phyloP scores from a whole-genome alignment of 2,888 invertebrate species.

The Aspidapion aeneum region DNA sequence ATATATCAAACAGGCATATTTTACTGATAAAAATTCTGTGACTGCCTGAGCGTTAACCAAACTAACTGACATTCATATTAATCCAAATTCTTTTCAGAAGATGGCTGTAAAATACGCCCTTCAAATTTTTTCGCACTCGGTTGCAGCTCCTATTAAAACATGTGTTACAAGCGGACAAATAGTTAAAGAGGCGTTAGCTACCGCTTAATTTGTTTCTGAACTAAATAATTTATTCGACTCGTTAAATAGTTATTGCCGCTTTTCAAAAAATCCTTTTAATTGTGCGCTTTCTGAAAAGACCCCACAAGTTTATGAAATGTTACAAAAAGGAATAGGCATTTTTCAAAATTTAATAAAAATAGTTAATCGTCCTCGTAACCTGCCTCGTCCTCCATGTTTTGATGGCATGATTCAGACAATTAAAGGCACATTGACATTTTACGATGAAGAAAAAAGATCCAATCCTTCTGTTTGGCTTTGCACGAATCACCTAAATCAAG shows the following conservation, averaged over 20 bases:
- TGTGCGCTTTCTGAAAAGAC: background rate
- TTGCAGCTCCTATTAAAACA: background rate
- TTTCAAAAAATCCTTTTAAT: background rate
- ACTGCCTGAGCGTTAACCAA: constrained; percentile 1
- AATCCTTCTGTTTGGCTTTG: background rate
- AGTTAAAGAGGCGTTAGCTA: background rate
- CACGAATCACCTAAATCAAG: no score
- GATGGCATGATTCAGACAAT: background rate
- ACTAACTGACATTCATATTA: background rate
- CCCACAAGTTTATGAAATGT: background rate
- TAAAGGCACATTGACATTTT: background rate
- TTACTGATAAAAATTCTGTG: constrained; percentile 1
- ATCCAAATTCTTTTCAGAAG: constrained; percentile 4
- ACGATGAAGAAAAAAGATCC: background rate
- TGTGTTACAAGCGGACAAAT: background rate
- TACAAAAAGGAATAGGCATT: background rate
- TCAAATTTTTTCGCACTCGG: constrained; percentile 7
- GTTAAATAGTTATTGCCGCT: no score
- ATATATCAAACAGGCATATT: constrained; percentile 1
- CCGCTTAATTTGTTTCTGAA: no score
- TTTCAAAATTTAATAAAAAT: background rate
- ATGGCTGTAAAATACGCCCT: constrained; percentile 1
- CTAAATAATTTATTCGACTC: background rate
- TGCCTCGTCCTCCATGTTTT: background rate
- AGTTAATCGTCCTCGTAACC: background rate